Evolutionary conservation across 2,113 vertebrate species (phyloP).

Genomic region (Phasianus colchicus): DNA sequence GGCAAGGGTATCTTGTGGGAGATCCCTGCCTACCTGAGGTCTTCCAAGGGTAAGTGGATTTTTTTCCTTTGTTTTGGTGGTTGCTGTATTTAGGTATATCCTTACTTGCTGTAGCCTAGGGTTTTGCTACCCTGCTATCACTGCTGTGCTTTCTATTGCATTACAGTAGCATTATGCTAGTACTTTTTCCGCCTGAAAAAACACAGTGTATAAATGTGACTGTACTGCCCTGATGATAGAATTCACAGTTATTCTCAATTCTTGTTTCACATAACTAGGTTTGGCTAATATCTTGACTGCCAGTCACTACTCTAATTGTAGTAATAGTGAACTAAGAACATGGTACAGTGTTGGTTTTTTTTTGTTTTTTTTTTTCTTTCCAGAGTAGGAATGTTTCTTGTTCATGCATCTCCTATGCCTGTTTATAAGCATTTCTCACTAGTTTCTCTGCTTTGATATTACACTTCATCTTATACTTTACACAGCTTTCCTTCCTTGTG

Average conservation of each 20-base stretch:
- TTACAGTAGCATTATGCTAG: background rate
- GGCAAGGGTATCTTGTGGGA: too few species aligned
- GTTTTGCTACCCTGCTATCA: too few species aligned
- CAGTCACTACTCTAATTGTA: background rate
- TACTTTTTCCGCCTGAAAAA: background rate
- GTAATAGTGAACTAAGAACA: background rate
- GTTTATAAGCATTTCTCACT: background rate
- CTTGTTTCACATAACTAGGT: background rate
- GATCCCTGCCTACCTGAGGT: too few species aligned
- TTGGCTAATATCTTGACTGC: background rate
- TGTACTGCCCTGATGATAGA: background rate
- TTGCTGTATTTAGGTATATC: too few species aligned
- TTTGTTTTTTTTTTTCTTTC: background rate
- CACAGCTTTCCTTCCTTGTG: accelerated
- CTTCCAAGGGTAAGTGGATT: too few species aligned
- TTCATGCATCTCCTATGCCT: background rate
- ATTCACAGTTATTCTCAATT: background rate
- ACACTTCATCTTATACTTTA: background rate
- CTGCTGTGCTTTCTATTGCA: too few species aligned
- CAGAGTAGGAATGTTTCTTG: background rate
- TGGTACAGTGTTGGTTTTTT: background rate
- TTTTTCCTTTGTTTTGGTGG: too few species aligned
- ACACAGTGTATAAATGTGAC: background rate
- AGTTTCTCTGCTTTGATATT: background rate
- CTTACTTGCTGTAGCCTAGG: too few species aligned